These are phyloP conservation scores for Diuraphis noxia DNA, from an alignment of 1,140 invertebrate species.

Conservation along the genomic window DNA sequence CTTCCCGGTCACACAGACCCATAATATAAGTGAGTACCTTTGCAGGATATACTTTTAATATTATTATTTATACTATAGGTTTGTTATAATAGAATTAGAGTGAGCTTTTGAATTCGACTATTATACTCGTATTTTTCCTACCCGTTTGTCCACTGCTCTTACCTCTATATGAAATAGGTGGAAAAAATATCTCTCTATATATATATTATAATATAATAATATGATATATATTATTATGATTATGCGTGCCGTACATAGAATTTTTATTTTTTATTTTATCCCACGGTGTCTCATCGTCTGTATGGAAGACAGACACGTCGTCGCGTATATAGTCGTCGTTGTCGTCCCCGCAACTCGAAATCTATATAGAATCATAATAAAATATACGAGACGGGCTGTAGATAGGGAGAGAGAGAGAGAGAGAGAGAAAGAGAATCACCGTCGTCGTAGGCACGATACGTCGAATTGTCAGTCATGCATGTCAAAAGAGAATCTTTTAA, in stretches of 20 bases:
- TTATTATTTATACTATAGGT: background rate
- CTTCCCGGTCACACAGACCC: conserved; percentile 56
- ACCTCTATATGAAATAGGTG: background rate
- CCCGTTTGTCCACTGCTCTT: too few relatives aligned
- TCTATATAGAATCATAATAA: conserved; percentile 20
- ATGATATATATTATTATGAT: background rate
- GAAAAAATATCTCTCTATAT: background rate
- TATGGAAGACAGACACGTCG: conserved; percentile 25
- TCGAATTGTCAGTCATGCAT: conserved; percentile 52
- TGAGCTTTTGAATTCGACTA: background rate
- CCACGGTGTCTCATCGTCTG: conserved; percentile 32
- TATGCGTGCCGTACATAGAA: background rate
- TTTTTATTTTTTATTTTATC: conserved; percentile 23
- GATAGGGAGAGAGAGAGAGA: background rate
- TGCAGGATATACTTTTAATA: background rate
- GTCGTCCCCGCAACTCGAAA: background rate
- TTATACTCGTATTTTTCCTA: too few relatives aligned
- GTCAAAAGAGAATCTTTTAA: conserved; percentile 52
- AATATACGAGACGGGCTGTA: background rate
- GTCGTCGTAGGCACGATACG: conserved; percentile 33
- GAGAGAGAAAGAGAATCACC: too few relatives aligned
- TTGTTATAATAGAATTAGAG: background rate
- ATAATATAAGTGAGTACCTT: conserved; percentile 56
- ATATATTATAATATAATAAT: background rate
- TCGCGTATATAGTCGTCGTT: background rate